Conservation (phyloP, 1,140 invertebrate species). For the Drosophila kanapiae region DNA sequence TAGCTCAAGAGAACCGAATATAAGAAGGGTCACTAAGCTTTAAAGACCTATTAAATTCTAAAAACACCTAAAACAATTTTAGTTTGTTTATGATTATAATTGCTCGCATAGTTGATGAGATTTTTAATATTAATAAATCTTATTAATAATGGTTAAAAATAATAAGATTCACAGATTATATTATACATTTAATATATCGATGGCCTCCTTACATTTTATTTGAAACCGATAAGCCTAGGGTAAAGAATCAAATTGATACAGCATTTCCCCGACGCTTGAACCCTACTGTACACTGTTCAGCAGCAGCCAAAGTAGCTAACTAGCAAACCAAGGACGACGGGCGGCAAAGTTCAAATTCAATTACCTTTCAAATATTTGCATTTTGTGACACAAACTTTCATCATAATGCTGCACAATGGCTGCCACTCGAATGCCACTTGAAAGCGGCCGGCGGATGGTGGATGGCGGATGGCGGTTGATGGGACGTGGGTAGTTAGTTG, state of each 20-base stretch:
- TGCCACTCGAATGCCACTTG: slow-evolving; percentile 82
- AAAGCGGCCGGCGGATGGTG: slow-evolving; percentile 52
- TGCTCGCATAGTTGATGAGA: too few relatives aligned
- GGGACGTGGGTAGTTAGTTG: not conserved
- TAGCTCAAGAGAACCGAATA: too few relatives aligned
- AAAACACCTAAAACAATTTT: too few relatives aligned
- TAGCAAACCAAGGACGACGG: slow-evolving; percentile 45
- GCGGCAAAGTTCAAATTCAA: slow-evolving; percentile 82
- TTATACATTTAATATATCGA: too few relatives aligned
- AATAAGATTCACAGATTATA: too few relatives aligned
- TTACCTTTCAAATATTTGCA: slow-evolving; percentile 84
- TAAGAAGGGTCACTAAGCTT: too few relatives aligned
- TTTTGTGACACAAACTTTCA: slow-evolving; percentile 83
- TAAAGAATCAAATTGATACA: slow-evolving; percentile 4
- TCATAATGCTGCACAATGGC: slow-evolving; percentile 83
- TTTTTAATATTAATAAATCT: too few relatives aligned
- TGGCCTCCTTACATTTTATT: not conserved
- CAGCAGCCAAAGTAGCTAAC: slow-evolving; percentile 48
- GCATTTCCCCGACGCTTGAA: not conserved
- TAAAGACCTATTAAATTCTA: too few relatives aligned
- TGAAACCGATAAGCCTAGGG: not conserved
- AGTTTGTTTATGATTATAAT: too few relatives aligned
- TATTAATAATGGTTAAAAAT: too few relatives aligned
- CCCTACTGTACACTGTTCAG: slow-evolving; percentile 5
- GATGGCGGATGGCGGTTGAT: slow-evolving; percentile 3